Percentiles rank a stretch among this genome's conserved stretches.
phyloP scores from a whole-genome alignment of 2,113 vertebrate genomes.

The Pantherophis guttatus region DNA sequence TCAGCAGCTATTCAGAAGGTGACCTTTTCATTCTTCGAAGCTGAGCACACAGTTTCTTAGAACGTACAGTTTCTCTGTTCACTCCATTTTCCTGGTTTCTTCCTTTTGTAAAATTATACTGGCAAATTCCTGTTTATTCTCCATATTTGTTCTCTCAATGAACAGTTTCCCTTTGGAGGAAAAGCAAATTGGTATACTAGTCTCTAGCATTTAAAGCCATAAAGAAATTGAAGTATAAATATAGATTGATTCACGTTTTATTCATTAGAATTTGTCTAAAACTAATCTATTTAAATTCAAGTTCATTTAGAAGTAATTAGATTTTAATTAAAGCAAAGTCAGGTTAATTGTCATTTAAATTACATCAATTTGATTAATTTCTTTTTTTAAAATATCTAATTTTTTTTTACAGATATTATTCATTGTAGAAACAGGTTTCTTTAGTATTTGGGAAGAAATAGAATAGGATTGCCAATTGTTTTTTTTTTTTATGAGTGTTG shows the following conservation, averaged over 20 bases:
- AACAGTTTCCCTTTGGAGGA: background rate
- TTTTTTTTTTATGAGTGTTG: background rate
- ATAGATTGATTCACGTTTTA: constrained; percentile 23
- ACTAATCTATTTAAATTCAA: constrained; percentile 17
- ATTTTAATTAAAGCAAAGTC: constrained; percentile 19
- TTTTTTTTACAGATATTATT: background rate
- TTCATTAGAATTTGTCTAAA: constrained; percentile 15
- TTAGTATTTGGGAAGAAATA: background rate
- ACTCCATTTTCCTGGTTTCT: background rate
- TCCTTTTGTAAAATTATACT: background rate
- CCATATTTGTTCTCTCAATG: background rate
- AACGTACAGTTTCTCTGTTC: background rate
- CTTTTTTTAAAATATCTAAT: background rate
- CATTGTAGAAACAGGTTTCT: background rate
- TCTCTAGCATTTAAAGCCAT: background rate
- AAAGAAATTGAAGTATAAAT: background rate
- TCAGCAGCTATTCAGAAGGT: background rate
- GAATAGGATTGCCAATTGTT: background rate
- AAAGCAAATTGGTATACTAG: background rate
- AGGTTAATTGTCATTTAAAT: constrained; percentile 22
- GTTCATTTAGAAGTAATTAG: constrained; percentile 22
- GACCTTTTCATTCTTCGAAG: background rate
- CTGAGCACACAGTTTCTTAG: background rate
- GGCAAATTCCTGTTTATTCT: background rate
- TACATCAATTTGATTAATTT: constrained; percentile 18